Evolutionary conservation across 2,888 invertebrate species (phyloP).

Genomic region (Spicauda simplicius): DNA sequence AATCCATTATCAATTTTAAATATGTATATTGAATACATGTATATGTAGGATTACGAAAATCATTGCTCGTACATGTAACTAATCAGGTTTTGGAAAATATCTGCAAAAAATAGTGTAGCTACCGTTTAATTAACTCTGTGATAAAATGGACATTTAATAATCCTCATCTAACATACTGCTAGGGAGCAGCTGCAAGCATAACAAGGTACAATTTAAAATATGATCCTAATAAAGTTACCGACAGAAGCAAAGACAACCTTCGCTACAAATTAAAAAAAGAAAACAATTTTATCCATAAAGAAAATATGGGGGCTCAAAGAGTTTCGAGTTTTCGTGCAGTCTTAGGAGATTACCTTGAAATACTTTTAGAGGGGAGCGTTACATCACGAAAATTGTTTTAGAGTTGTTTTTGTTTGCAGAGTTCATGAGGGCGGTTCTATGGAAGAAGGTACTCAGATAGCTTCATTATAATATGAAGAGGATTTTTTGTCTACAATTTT

Average conservation of each 20-base stretch:
- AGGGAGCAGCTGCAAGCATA: conserved; percentile 16
- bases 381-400: conserved; percentile 58
- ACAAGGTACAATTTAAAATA: conserved; percentile 26
- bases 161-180: conserved; percentile 12
- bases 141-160: conserved; percentile 15
- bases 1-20: too few relatives aligned
- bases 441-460: conserved; percentile 4
- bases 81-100: too few relatives aligned
- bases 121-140: background rate
- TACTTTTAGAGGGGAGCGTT: conserved; percentile 63
- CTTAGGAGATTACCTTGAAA: conserved; percentile 76
- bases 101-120: background rate
- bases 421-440: conserved; percentile 42
- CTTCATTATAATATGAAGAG: conserved; percentile 27
- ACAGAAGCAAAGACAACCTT: conserved; percentile 37
- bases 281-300: conserved; percentile 72
- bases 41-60: too few relatives aligned
- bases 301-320: conserved; percentile 73
- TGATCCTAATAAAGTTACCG: conserved; percentile 21
- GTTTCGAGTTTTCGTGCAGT: conserved; percentile 72
- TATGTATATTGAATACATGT: too few relatives aligned
- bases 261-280: conserved; percentile 51
- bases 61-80: too few relatives aligned
- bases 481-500: conserved; percentile 4
- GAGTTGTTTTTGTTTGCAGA: conserved; percentile 57